Evolutionary conservation across 1,140 invertebrate species (phyloP).

Genomic region (Sarcophaga bullata): DNA sequence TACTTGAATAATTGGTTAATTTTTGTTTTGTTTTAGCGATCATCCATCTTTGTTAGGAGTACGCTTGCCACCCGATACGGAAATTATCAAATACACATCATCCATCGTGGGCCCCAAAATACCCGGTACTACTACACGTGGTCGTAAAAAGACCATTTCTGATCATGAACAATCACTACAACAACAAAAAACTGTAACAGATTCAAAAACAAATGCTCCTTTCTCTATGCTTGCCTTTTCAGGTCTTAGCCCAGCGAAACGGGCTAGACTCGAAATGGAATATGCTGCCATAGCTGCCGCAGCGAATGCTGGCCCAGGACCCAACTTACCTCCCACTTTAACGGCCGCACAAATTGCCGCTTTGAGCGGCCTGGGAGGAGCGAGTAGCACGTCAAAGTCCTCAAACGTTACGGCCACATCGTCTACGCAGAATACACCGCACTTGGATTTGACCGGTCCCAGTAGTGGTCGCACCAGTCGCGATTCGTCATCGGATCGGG

Average conservation of each 20-base stretch:
- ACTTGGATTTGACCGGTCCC: constrained; percentile 29
- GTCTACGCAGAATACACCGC: constrained; percentile 29
- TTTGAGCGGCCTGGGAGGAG: constrained; percentile 30
- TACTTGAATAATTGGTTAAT: not conserved
- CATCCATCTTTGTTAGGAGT: constrained; percentile 82
- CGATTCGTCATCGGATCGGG: constrained; percentile 68
- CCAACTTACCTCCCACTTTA: not conserved
- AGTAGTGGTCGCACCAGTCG: constrained; percentile 42
- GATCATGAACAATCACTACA: constrained; percentile 72
- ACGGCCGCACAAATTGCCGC: constrained; percentile 41
- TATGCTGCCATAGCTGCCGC: constrained; percentile 65
- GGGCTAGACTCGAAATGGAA: constrained; percentile 70
- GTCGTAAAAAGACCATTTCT: constrained; percentile 87
- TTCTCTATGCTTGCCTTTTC: constrained; percentile 76
- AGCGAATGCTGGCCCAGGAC: constrained; percentile 53
- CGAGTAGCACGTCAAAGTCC: constrained; percentile 7
- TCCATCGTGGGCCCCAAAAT: constrained; percentile 84
- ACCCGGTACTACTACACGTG: constrained; percentile 82
- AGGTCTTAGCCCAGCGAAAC: constrained; percentile 68
- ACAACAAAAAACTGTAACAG: constrained; percentile 51
- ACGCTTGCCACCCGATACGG: constrained; percentile 85
- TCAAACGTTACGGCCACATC: constrained; percentile 13
- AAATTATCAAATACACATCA: constrained; percentile 89
- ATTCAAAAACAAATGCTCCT: constrained; percentile 63
- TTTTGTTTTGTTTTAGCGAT: constrained; percentile 69